phyloP scores from a whole-genome alignment of 2,113 vertebrate species.

The Phaethon lepturus region DNA sequence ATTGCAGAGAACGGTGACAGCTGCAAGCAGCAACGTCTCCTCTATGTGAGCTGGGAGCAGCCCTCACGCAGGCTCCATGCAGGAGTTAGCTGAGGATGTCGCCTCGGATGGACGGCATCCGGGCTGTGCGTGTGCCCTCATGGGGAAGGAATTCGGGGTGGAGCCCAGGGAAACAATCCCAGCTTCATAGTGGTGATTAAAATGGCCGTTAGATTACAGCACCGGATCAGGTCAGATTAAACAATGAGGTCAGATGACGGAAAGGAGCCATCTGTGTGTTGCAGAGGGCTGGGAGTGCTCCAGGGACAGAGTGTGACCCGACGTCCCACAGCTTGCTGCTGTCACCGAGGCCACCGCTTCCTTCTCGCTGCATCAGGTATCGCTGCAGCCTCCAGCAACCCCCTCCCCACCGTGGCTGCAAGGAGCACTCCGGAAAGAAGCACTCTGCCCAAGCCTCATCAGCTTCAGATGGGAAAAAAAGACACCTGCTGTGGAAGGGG shows the following conservation, averaged over 20 bases:
- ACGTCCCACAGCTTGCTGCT: neutral
- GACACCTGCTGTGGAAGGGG: neutral
- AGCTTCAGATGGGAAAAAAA: constrained; percentile 46
- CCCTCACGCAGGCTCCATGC: fast-evolving
- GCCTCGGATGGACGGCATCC: fast-evolving
- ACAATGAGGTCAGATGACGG: constrained; percentile 52
- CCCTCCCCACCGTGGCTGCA: neutral
- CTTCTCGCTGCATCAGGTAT: neutral
- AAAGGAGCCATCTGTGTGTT: constrained; percentile 52
- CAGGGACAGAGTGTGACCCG: neutral
- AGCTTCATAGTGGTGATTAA: neutral
- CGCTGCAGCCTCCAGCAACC: neutral
- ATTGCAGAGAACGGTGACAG: neutral
- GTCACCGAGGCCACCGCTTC: neutral
- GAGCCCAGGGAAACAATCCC: constrained; percentile 21
- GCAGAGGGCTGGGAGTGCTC: neutral
- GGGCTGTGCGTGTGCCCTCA: neutral
- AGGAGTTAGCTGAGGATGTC: neutral
- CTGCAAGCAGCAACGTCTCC: neutral
- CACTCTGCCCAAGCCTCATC: constrained; percentile 43
- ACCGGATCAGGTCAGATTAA: constrained; percentile 56
- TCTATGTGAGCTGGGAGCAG: fast-evolving
- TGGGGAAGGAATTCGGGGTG: constrained; percentile 30
- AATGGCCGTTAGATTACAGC: constrained; percentile 8
- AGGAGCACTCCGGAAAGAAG: constrained; percentile 35